Evolutionary conservation across 2,113 vertebrate genomes (phyloP), one percentile per base, ranked within the genome.

Genomic region (Syngnathus typhle): DNA sequence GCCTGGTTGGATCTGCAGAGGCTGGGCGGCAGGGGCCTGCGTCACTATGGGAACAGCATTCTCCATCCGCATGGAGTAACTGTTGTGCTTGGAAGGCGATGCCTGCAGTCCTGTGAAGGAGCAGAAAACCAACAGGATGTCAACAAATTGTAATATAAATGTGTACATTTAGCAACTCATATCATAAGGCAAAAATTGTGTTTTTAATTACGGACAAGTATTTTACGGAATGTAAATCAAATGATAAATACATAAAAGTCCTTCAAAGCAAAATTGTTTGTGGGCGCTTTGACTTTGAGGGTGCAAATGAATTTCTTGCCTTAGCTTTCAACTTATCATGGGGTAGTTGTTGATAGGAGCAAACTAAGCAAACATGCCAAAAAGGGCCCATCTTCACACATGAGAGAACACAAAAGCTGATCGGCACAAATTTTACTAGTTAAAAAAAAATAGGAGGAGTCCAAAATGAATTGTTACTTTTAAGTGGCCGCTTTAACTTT

Each of bases 31-130:
- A 0, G 97, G 95, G 78, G 97, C 94, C 82, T 98, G 97, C 23
- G 97, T 99, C 88, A 99, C 96, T 81, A 99, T 96, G 84, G 97
- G 97, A 88, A 99, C 95, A 0, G 96, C 94, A 0, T 97, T 98
- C 82, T 99, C 96, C 96, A 99, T 96, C 72, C 95, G 91, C 83
- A 98, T 95, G 0, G 97, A 98, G 87, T 98, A 99, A 80, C 96
- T 93, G 60, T 94, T 92, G 59, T 98, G 97, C 89, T 99, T 99
- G 65, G 96, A 95, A 64, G 97, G 97, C 52, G 95, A 99, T 8
- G 95, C 93, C 87, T 98, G 97, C 74, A 99, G 88, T 69, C 97
- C 97, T 99, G 85, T 47, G 84, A n/a, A 72, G 64, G 84, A 55
- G 83, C n/a, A 70, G 75, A 75, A 54, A 51, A 76, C 60, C 74